Evolutionary conservation across 2,888 invertebrate species (phyloP).

Genomic region (Troides aeacus): DNA sequence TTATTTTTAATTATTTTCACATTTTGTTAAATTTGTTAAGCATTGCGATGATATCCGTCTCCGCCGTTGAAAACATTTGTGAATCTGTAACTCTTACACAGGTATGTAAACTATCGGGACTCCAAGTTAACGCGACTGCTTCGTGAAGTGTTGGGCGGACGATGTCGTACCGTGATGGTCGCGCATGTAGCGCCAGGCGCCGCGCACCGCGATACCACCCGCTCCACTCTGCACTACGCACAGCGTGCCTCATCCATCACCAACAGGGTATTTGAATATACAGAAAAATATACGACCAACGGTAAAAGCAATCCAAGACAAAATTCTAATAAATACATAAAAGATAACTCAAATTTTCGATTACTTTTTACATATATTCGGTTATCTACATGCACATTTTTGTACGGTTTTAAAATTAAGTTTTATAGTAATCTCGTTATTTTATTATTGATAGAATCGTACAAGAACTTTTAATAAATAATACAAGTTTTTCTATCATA

Average conservation of each 20-base stretch:
- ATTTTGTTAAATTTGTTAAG: background rate
- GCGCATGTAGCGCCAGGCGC: conserved; percentile 95
- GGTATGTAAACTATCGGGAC: conserved; percentile 97
- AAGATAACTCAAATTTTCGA: background rate
- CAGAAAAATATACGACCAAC: background rate
- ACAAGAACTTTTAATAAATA: too few relatives aligned
- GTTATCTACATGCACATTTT: too few relatives aligned
- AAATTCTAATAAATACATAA: background rate
- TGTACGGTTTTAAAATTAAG: too few relatives aligned
- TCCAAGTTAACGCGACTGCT: conserved; percentile 95
- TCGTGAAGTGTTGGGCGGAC: conserved; percentile 92
- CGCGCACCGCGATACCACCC: conserved; percentile 91
- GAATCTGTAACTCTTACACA: conserved; percentile 33
- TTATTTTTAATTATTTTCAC: too few relatives aligned
- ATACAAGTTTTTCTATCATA: too few relatives aligned
- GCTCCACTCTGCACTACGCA: conserved; percentile 96
- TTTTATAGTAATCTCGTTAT: too few relatives aligned
- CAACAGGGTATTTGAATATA: conserved; percentile 84
- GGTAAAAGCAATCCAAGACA: background rate
- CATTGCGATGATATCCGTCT: background rate
- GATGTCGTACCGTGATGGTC: conserved; percentile 98
- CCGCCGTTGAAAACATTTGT: background rate
- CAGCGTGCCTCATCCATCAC: conserved; percentile 96
- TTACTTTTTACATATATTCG: too few relatives aligned
- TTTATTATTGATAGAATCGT: too few relatives aligned